Evolutionary conservation across 2,113 vertebrate species (phyloP).

Genomic region (Fulmarus glacialis): DNA sequence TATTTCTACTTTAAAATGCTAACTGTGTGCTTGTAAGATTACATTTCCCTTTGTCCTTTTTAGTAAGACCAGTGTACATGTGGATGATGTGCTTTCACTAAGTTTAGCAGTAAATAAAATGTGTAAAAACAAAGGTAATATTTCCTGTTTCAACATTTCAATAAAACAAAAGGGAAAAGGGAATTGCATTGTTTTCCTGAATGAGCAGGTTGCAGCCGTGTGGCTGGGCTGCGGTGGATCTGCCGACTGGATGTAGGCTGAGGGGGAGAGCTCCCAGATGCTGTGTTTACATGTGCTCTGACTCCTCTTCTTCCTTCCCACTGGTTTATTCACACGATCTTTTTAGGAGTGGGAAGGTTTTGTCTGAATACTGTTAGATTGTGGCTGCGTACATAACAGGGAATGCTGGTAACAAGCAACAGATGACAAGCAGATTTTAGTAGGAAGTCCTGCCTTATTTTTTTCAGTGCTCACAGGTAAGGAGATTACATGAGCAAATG

Average conservation of each 20-base stretch:
- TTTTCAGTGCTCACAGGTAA: conserved; percentile 61
- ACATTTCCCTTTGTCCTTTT: background rate
- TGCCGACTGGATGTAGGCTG: conserved; percentile 35
- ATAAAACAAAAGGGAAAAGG: conserved; percentile 13
- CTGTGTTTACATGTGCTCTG: conserved; percentile 20
- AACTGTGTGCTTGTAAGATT: background rate
- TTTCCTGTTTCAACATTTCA: conserved; percentile 25
- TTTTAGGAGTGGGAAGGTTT: background rate
- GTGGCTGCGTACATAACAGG: background rate
- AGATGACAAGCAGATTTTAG: background rate
- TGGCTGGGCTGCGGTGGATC: conserved; percentile 9
- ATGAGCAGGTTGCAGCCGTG: conserved; percentile 51
- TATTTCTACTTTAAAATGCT: background rate
- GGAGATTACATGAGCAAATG: background rate
- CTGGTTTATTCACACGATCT: background rate
- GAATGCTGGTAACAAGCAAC: background rate
- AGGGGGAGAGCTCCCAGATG: background rate
- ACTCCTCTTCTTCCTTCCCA: conserved; percentile 12
- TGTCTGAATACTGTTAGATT: background rate
- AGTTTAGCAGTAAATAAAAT: conserved; percentile 22
- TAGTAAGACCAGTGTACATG: background rate
- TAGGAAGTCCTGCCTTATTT: background rate
- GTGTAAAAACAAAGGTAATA: background rate
- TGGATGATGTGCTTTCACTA: background rate
- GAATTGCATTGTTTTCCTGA: conserved; percentile 56